A percentile compares a stretch with the other conserved stretches of the same genome.
These are phyloP conservation scores for Globicephala melas DNA, from an alignment of 2,113 vertebrate species.

Conservation along the genomic window DNA sequence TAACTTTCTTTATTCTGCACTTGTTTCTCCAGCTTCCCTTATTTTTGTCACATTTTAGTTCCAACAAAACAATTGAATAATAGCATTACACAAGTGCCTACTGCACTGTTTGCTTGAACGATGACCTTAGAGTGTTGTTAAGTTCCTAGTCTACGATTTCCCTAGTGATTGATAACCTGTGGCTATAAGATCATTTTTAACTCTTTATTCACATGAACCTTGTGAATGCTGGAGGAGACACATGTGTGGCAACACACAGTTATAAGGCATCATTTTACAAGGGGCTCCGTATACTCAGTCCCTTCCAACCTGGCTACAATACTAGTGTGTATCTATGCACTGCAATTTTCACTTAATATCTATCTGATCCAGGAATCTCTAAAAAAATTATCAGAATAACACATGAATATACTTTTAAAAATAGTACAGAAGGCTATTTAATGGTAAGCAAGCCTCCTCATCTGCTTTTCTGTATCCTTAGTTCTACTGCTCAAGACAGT, in stretches of 20 bases:
- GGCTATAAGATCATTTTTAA: slow-evolving; percentile 39
- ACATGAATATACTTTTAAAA: background rate
- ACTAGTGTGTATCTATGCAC: background rate
- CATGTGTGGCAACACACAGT: background rate
- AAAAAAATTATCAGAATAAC: background rate
- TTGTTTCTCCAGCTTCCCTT: slow-evolving; percentile 22
- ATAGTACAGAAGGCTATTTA: background rate
- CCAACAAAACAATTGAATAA: slow-evolving; percentile 36
- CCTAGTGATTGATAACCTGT: slow-evolving; percentile 35
- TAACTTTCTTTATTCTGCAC: slow-evolving; percentile 36
- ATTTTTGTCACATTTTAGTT: slow-evolving; percentile 48
- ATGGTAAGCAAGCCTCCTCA: background rate
- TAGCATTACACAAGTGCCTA: background rate
- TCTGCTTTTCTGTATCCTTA: background rate
- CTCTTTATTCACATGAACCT: background rate
- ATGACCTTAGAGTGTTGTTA: slow-evolving; percentile 30
- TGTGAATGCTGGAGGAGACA: background rate
- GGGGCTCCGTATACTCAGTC: background rate
- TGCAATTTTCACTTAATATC: background rate
- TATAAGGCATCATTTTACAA: background rate
- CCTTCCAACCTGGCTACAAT: background rate
- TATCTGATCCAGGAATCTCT: background rate
- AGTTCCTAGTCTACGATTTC: slow-evolving; percentile 17
- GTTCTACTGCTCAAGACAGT: background rate
- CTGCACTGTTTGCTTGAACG: slow-evolving; percentile 32